These are phyloP conservation scores for Sisyra nigra DNA, from an alignment of 2,888 invertebrate species.

Conservation along the genomic window DNA sequence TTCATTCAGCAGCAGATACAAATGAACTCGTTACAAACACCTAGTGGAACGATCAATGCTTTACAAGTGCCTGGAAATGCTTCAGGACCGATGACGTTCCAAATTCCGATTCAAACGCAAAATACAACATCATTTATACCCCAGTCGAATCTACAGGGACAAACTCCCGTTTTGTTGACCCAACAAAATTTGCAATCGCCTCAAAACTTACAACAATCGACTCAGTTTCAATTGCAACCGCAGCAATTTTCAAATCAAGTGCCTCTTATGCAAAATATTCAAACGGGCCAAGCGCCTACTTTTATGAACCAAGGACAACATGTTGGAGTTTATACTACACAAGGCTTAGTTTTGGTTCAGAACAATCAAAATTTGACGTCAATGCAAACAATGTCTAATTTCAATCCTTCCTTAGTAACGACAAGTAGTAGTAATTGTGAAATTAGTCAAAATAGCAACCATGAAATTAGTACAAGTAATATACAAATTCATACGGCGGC, in stretches of 20 bases:
- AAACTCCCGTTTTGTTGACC: slow-evolving; percentile 3
- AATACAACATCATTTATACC: background rate
- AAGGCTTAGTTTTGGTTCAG: slow-evolving; percentile 7
- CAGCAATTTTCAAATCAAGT: slow-evolving; percentile 4
- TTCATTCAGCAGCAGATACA: slow-evolving; percentile 1
- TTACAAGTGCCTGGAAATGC: slow-evolving; percentile 3
- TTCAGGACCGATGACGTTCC: slow-evolving; percentile 6
- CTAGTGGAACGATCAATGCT: background rate
- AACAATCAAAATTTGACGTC: slow-evolving; percentile 1
- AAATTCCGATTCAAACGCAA: slow-evolving; percentile 8
- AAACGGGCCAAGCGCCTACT: background rate
- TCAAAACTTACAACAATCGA: slow-evolving; percentile 1
- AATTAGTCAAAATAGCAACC: too few relatives aligned
- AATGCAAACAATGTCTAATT: too few relatives aligned
- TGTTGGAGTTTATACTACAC: slow-evolving; percentile 6
- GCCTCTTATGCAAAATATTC: slow-evolving; percentile 5
- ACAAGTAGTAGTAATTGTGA: too few relatives aligned
- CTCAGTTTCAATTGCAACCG: slow-evolving; percentile 6
- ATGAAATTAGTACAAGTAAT: too few relatives aligned
- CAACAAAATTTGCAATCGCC: slow-evolving; percentile 7
- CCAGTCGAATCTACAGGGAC: slow-evolving; percentile 4
- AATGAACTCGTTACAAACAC: slow-evolving; percentile 2
- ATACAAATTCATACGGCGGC: too few relatives aligned
- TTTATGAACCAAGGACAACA: slow-evolving; percentile 4
- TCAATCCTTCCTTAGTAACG: too few relatives aligned